These are phyloP conservation scores for Bombus picipes DNA, from an alignment of 1,140 invertebrate species.

Conservation along the genomic window DNA sequence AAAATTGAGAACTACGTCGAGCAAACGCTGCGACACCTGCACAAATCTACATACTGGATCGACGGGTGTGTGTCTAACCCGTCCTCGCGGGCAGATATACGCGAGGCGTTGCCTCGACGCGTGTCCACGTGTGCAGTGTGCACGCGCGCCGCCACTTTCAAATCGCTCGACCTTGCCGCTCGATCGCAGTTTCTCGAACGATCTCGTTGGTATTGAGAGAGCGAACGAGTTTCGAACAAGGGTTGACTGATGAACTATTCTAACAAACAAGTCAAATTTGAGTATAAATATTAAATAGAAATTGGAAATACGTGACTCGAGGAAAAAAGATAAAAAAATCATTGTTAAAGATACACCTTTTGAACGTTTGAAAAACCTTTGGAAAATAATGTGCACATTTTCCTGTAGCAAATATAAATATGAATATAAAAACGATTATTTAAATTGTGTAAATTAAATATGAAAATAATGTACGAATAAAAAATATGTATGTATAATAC, in stretches of 20 bases:
- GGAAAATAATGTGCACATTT: no score
- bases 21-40: conserved; percentile 69
- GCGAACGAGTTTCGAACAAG: background rate
- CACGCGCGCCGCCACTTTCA: conserved; percentile 54
- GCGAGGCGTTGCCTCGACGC: conserved; percentile 31
- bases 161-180: conserved; percentile 58
- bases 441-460: no score
- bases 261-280: background rate
- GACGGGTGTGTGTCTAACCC: conserved; percentile 61
- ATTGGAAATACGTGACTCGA: no score
- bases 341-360: no score
- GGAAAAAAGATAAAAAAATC: no score
- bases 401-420: no score
- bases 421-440: no score
- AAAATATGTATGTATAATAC: no score
- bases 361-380: no score
- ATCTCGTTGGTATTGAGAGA: conserved; percentile 23
- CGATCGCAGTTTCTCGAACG: conserved; percentile 45
- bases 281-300: background rate
- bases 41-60: conserved; percentile 77
- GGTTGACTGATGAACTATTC: background rate
- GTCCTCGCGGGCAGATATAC: conserved; percentile 54
- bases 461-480: no score
- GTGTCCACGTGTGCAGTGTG: conserved; percentile 26
- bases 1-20: conserved; percentile 71